Evolutionary conservation across 2,113 vertebrate genomes (phyloP), one percentile per base, ranked within the genome.

Genomic region (Leucosticte australis): DNA sequence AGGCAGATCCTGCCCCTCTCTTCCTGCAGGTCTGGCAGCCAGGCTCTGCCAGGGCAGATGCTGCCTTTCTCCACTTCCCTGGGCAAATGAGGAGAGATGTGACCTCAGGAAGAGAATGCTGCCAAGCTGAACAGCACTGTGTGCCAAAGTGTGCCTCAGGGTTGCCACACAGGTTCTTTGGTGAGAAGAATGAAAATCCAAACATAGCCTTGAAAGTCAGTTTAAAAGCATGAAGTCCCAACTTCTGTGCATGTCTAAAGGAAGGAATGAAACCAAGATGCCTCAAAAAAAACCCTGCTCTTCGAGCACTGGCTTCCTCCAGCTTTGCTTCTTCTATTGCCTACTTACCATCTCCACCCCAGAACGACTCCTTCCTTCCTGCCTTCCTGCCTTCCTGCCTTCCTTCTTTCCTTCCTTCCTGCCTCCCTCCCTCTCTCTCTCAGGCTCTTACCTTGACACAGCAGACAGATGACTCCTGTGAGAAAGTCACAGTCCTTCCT

Each of bases 161-260:
- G 30, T 6, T 78, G 67, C 46, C 37, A 47, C 33, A 31, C 37
- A 18, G 56, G 30, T 59, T 70, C 47, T 91, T 71, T 8, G 20
- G 26, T 22, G 17, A 60, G 46, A 69, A 57, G 53, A 80, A 60
- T 30, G 53, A 83, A 55, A 89, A 87, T 56, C 53, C n/a, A 89
- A 91, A 69, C 8, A 9, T 3, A 27, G 23, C 23, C 18, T 37
- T 55, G 60, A 62, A 73, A 69, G 75, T 47, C 24, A 44, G 2
- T 44, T 60, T 73, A 63, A 76, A 77, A 60, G 37, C 3, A 1
- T 30, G 27, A 73, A 27, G 21, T 52, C 8, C 10, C 12, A 11
- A 7, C 42, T 81, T 60, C 30, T 0, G 0, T 17, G 5, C 49
- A 4, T 46, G 23, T 49, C 39, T 70, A 18, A 71, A 67, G 37